A percentile compares a stretch with the other conserved stretches of the same genome.
These are phyloP conservation scores for Sebastes oblongus DNA, from an alignment of 2,797 vertebrate genomes.

Conservation along the genomic window DNA sequence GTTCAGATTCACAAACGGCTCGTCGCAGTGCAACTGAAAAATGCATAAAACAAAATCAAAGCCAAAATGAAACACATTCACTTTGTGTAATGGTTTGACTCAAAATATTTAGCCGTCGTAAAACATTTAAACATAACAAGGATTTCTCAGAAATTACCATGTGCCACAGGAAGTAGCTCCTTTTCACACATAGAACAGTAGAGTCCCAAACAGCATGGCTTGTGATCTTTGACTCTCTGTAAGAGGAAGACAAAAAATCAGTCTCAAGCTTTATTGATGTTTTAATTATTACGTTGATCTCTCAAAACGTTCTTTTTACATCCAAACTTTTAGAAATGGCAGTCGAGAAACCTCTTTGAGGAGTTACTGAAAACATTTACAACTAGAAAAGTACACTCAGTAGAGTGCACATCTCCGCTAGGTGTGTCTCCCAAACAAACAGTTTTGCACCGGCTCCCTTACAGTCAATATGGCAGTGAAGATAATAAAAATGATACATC, in stretches of 20 bases:
- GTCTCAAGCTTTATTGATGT: not conserved
- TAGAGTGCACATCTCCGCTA: not conserved
- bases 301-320: too few species aligned
- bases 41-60: not conserved
- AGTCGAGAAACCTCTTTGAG: not conserved
- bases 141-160: constrained; percentile 60
- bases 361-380: not conserved
- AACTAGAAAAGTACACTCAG: not conserved
- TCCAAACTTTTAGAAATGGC: too few species aligned
- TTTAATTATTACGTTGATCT: not conserved
- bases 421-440: too few species aligned
- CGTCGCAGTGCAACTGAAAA: constrained; percentile 63
- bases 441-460: too few species aligned
- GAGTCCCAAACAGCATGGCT: constrained; percentile 71
- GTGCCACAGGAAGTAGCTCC: constrained; percentile 73
- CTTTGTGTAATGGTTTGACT: not conserved
- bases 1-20: constrained; percentile 40
- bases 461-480: too few species aligned
- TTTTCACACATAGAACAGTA: constrained; percentile 68
- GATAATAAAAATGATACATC: too few species aligned
- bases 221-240: constrained; percentile 45
- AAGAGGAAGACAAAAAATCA: not conserved
- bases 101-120: not conserved
- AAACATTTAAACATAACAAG: not conserved
- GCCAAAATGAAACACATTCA: not conserved